Percentiles rank a stretch among this genome's conserved stretches.
phyloP scores from a whole-genome alignment of 2,888 invertebrate genomes.

The Tetropium fuscum region DNA sequence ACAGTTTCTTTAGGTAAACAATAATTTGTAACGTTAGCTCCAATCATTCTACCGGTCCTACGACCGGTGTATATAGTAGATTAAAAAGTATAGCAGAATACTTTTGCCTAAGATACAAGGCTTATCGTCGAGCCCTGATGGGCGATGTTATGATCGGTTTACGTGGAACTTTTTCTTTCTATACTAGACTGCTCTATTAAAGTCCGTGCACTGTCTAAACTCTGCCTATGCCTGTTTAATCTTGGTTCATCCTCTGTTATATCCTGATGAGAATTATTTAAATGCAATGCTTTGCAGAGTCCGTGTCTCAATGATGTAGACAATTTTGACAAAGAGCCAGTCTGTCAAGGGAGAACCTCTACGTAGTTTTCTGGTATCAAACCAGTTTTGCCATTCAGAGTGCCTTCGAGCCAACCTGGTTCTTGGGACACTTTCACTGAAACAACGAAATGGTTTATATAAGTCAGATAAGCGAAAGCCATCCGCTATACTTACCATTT shows the following conservation, averaged over 20 bases:
- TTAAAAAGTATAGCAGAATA: too few species aligned
- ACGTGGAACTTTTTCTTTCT: conserved; percentile 61
- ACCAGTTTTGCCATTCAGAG: conserved; percentile 90
- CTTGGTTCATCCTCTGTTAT: conserved; percentile 41
- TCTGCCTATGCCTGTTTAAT: conserved; percentile 57
- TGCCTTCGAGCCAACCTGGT: conserved; percentile 98
- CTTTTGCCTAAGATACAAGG: too few species aligned
- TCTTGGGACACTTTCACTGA: conserved; percentile 91
- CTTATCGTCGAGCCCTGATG: too few species aligned
- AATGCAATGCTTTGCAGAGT: conserved; percentile 59
- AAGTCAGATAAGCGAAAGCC: background rate
- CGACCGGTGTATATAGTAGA: too few species aligned
- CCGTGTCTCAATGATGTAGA: conserved; percentile 60
- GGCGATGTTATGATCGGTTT: conserved; percentile 28
- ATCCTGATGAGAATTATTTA: conserved; percentile 55
- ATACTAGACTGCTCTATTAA: conserved; percentile 52
- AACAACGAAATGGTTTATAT: too few species aligned
- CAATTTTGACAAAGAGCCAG: conserved; percentile 59
- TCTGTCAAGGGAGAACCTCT: conserved; percentile 81
- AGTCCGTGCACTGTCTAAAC: conserved; percentile 56
- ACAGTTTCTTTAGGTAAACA: too few species aligned
- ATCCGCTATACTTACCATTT: conserved; percentile 77
- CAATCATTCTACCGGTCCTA: too few species aligned
- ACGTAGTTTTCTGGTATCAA: conserved; percentile 98
- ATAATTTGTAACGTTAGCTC: too few species aligned